phyloP scores from a whole-genome alignment of 2,797 vertebrate species.

The Manis pentadactyla region DNA sequence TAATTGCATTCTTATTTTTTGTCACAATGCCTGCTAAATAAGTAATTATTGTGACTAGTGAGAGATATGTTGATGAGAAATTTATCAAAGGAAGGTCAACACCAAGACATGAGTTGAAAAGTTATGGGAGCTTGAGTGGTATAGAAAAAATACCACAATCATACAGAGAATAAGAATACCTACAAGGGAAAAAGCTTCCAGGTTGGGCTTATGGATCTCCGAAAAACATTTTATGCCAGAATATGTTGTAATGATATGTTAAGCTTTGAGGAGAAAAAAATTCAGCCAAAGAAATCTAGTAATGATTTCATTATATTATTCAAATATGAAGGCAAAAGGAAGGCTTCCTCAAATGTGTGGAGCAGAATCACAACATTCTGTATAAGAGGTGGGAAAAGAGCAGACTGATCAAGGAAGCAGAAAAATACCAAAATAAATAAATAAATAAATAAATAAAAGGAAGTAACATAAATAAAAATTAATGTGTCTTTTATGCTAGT shows the following conservation, averaged over 20 bases:
- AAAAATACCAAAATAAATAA: not conserved
- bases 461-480: not conserved
- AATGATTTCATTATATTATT: not conserved
- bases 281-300: not conserved
- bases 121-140: not conserved
- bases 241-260: not conserved
- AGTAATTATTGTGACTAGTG: not conserved
- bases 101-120: not conserved
- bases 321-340: not conserved
- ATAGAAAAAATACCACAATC: not conserved
- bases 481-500: not conserved
- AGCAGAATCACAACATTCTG: not conserved
- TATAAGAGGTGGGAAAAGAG: not conserved
- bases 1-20: constrained; percentile 3
- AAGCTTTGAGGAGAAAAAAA: not conserved
- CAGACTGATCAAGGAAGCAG: not conserved
- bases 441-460: not conserved
- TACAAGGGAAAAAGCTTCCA: not conserved
- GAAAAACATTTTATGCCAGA: not conserved
- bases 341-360: not conserved
- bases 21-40: not conserved
- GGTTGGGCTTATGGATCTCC: not conserved
- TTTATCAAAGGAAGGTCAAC: not conserved
- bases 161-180: not conserved
- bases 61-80: not conserved